Evolutionary conservation across 2,888 invertebrate genomes (phyloP), one percentile per base, ranked within the genome.

Genomic region (Chelonus formosanus): DNA sequence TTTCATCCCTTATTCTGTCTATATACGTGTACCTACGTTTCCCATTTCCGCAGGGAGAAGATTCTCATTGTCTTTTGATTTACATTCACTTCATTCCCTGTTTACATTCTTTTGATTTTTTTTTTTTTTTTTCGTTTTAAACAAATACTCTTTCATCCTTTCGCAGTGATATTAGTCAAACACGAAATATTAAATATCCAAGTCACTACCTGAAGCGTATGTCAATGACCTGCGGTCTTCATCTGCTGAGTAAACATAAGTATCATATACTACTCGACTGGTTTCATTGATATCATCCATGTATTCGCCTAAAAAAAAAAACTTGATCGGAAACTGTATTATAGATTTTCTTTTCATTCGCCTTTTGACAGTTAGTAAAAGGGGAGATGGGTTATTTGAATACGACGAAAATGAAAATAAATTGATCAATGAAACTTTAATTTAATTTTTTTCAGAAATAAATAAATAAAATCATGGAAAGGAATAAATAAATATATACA

Each of bases 171-270:
- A 65, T 67, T 67, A 61, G 67, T 68, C 56, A 63, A 71, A 69
- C 66, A 63, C 62, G 67, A 67, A 68, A 69, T 71, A 68, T 71
- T 67, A 68, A 71, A 69, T 56, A 63, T 65, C 63, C 56, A 40
- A 40, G 40, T 40, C 40, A 40, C 40, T 40, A 40, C 55, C 50
- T 36, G 8, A 59, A 35, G 32, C 3, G 6, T 50, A 31, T 20
- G 20, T 50, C 50, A 40, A 40, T 40, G 40, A 40, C 40, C 40
- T 40, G 40, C 40, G 40, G 40, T 40, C 52, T 52, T 52, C 52
- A 52, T 52, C 34, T 52, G 34, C 52, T 52, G 52, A 52, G 52
- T 52, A 52, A 52, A 52, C 32, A 34, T 32, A 52, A 52, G 32
- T 34, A 31, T 40, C 6, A 6, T 40, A 40, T 40, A 40, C 20